phyloP scores from a whole-genome alignment of 2,113 vertebrate genomes.

The Rhea pennata region DNA sequence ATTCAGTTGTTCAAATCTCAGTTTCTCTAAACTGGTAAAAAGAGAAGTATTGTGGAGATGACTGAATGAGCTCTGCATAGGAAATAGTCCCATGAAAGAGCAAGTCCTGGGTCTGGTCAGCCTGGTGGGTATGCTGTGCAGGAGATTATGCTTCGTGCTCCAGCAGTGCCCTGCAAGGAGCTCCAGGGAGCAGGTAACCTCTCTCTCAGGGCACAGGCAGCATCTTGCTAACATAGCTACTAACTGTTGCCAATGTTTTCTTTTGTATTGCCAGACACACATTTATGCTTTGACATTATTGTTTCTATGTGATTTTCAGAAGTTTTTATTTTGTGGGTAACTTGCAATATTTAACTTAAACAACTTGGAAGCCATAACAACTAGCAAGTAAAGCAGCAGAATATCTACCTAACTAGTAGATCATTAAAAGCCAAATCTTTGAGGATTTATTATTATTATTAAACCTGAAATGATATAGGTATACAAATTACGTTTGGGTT shows the following conservation, averaged over 20 bases:
- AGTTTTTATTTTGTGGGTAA: conserved; percentile 42
- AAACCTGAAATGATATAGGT: neutral
- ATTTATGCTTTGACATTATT: conserved; percentile 21
- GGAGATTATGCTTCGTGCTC: neutral
- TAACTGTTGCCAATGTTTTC: neutral
- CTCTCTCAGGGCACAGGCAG: neutral
- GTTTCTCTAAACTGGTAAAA: neutral
- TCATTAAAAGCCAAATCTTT: neutral
- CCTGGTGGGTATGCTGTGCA: neutral
- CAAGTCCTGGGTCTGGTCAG: neutral
- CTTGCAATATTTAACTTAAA: conserved; percentile 57
- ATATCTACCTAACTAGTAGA: neutral
- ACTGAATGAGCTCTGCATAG: neutral
- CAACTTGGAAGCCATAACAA: neutral
- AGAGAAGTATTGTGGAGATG: neutral
- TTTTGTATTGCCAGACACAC: neutral
- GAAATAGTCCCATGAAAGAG: neutral
- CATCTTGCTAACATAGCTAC: neutral
- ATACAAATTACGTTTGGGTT: neutral
- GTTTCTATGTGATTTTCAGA: conserved; percentile 42
- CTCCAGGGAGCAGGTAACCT: neutral
- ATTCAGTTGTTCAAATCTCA: neutral
- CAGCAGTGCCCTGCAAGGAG: neutral
- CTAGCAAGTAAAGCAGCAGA: neutral
- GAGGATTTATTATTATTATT: neutral